Percentiles rank a stretch among this genome's conserved stretches.
These are phyloP conservation scores for Poeciliopsis retropinna DNA, from an alignment of 2,113 vertebrate genomes.

Conservation along the genomic window DNA sequence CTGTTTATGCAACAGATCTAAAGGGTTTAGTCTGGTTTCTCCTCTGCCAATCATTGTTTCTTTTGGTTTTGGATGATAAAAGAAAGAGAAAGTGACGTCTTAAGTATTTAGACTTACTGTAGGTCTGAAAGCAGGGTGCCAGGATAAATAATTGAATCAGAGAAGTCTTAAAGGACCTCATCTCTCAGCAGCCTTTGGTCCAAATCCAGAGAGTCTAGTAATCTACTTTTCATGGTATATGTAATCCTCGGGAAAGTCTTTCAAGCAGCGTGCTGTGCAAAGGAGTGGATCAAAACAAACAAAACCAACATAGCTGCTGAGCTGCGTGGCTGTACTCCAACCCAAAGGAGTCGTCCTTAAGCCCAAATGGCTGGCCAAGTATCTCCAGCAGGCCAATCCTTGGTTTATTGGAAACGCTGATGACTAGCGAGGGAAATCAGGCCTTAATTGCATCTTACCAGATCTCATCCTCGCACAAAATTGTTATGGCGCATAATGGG, in stretches of 20 bases:
- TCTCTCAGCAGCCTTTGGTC: conserved; percentile 56
- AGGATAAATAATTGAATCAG: conserved; percentile 64
- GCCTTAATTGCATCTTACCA: conserved; percentile 47
- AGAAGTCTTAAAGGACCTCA: conserved; percentile 51
- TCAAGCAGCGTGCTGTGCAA: conserved; percentile 56
- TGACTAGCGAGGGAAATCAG: conserved; percentile 66
- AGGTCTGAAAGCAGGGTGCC: conserved; percentile 45
- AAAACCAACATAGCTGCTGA: conserved; percentile 63
- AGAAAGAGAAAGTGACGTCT: conserved; percentile 34
- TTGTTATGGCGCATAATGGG: conserved; percentile 19
- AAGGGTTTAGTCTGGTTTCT: conserved; percentile 23
- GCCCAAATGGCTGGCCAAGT: conserved; percentile 55
- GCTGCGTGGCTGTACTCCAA: conserved; percentile 57
- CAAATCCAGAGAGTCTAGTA: conserved; percentile 57
- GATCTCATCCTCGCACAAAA: conserved; percentile 28
- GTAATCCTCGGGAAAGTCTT: conserved; percentile 66
- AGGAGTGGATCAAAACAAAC: conserved; percentile 70
- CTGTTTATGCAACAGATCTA: conserved; percentile 29
- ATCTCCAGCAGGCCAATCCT: conserved; percentile 57
- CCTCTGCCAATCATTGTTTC: conserved; percentile 37
- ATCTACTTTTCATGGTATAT: conserved; percentile 70
- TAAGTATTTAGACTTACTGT: conserved; percentile 40
- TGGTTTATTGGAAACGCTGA: conserved; percentile 67
- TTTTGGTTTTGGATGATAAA: conserved; percentile 41
- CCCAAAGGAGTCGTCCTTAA: conserved; percentile 67